Conservation (phyloP, 2,113 vertebrate genomes). For the Tyto alba region DNA sequence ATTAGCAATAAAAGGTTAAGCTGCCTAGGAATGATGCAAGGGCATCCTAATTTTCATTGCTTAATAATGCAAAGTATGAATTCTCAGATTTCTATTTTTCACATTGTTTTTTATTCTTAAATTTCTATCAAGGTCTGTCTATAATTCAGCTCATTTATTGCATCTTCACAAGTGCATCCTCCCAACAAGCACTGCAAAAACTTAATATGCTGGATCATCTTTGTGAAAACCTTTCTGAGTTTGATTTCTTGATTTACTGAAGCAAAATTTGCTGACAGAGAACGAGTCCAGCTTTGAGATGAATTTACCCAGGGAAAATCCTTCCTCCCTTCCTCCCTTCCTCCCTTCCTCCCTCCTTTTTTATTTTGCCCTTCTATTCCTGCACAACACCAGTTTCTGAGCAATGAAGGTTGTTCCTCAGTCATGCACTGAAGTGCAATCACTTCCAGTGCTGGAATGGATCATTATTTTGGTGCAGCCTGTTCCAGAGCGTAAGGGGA, state of each 20-base stretch:
- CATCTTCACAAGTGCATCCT: not conserved
- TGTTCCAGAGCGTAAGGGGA: not conserved
- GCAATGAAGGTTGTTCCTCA: not conserved
- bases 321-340: too few species aligned
- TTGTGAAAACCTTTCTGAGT: not conserved
- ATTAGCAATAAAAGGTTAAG: constrained; percentile 35
- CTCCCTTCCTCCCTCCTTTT: too few species aligned
- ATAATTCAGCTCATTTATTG: not conserved
- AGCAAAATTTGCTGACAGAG: not conserved
- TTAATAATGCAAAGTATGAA: not conserved
- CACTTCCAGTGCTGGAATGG: not conserved
- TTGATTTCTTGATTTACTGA: constrained; percentile 19
- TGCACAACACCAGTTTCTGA: not conserved
- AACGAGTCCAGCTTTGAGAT: not conserved
- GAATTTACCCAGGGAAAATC: not conserved
- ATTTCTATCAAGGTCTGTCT: not conserved
- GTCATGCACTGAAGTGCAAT: not conserved
- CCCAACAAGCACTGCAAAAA: not conserved
- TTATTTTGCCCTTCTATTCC: not conserved
- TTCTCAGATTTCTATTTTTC: not conserved
- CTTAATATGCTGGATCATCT: not conserved
- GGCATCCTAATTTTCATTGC: not conserved
- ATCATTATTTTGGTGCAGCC: not conserved
- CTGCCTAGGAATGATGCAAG: not conserved
- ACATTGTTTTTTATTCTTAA: not conserved